These are phyloP conservation scores for Malurus elegans DNA, from an alignment of 2,113 vertebrate species.

Conservation along the genomic window DNA sequence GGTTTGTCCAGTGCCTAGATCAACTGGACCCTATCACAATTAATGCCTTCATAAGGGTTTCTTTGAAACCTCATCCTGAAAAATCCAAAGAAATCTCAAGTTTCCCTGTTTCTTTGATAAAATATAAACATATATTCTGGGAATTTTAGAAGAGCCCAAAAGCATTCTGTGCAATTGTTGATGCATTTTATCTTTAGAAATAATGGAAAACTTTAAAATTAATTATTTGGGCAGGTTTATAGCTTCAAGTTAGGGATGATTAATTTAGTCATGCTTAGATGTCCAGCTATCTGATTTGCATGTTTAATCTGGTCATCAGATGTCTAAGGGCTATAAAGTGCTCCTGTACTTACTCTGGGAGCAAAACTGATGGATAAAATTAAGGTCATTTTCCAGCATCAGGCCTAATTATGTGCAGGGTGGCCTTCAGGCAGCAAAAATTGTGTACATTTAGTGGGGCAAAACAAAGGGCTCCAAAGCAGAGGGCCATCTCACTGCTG, in stretches of 20 bases:
- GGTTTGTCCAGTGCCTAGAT: background rate
- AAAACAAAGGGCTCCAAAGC: background rate
- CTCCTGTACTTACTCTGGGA: background rate
- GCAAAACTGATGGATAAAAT: slow-evolving; percentile 39
- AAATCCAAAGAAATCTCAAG: background rate
- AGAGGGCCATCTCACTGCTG: background rate
- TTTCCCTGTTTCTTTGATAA: background rate
- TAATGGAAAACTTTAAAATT: background rate
- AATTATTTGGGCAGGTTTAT: background rate
- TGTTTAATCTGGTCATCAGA: slow-evolving; percentile 22
- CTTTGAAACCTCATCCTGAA: background rate
- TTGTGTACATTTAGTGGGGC: background rate
- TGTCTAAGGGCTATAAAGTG: slow-evolving; percentile 21
- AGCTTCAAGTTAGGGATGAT: background rate
- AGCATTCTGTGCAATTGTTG: background rate
- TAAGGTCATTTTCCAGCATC: slow-evolving; percentile 48
- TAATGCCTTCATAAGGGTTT: background rate
- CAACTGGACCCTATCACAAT: background rate
- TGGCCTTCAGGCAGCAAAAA: slow-evolving; percentile 48
- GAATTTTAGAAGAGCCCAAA: background rate
- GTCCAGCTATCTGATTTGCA: slow-evolving; percentile 8
- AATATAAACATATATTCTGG: background rate
- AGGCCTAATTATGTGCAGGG: slow-evolving; percentile 5
- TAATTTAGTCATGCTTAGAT: background rate
- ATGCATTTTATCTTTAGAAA: background rate